A percentile compares a stretch with the other conserved stretches of the same genome.
These are phyloP conservation scores for Notodromas monacha DNA, from an alignment of 2,888 invertebrate species.

Conservation along the genomic window DNA sequence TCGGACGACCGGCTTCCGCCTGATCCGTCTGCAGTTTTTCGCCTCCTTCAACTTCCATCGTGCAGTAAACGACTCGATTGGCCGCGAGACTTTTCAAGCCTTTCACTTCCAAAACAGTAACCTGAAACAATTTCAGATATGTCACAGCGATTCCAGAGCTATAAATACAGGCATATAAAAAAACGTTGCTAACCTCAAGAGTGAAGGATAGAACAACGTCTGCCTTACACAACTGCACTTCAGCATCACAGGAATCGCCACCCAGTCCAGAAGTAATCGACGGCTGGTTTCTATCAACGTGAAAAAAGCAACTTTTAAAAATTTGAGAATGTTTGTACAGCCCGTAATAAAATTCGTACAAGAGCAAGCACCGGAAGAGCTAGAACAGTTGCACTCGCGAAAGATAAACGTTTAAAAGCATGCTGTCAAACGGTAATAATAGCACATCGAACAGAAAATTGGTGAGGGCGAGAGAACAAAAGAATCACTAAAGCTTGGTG, in stretches of 20 bases:
- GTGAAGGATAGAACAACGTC: constrained; percentile 92
- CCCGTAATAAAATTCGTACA: too few species aligned
- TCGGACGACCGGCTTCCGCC: constrained; percentile 93
- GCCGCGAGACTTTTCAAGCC: constrained; percentile 81
- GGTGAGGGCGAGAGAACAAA: too few species aligned
- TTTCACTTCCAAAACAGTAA: constrained; percentile 96
- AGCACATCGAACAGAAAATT: too few species aligned
- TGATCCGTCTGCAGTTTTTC: constrained; percentile 97
- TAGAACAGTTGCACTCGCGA: too few species aligned
- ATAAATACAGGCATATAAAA: constrained; percentile 8
- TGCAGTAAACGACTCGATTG: constrained; percentile 94
- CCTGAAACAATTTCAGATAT: too few species aligned
- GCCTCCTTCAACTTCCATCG: constrained; percentile 98
- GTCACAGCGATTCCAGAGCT: constrained; percentile 14
- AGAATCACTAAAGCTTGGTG: too few species aligned
- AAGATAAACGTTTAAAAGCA: too few species aligned
- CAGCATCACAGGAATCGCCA: constrained; percentile 73
- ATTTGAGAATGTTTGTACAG: too few species aligned
- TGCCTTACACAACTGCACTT: constrained; percentile 80
- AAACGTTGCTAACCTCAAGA: constrained; percentile 39
- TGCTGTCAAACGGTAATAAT: too few species aligned
- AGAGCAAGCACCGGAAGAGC: too few species aligned
- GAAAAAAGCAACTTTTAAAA: too few species aligned
- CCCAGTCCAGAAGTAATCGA: too few species aligned
- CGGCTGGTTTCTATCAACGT: constrained; percentile 12